Evolutionary conservation across 2,888 invertebrate genomes (phyloP), one percentile per base, ranked within the genome.

Genomic region (Eupithecia subfuscata): DNA sequence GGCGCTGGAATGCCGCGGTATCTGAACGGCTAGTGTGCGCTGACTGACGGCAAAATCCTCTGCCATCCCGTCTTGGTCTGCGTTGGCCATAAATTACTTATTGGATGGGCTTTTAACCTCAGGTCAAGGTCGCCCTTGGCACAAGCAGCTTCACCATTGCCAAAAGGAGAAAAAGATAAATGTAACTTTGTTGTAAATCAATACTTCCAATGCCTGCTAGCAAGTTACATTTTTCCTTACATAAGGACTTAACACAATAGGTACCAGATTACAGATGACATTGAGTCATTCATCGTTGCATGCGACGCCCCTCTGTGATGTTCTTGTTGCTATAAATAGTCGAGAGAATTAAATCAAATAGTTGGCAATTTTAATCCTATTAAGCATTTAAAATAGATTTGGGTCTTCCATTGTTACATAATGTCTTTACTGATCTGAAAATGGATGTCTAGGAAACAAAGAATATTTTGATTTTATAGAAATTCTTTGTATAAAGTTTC

Each of bases 221-320:
- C 30, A 30, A 63, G 63, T 63, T 34, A 30, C 8, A 18, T 64
- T 56, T n/a, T 56, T 56, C 18, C n/a, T 48, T n/a, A 22, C 18
- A n/a, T n/a, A 52, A n/a, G n/a, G 52, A 56, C 22, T 56, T 11
- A 22, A 64, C 34, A 64, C 9, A 18, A 18, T 34, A 64, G 8
- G 52, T 56, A 56, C n/a, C 11, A 56, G 52, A 11, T 56, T 14
- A 40, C 14, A 56, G 37, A 37, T 72, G 18, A 16, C 56, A 56
- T 73, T 68, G 67, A 60, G 34, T 60, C 60, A 22, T 56, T 64
- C 43, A 60, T 5, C 18, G 34, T 43, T n/a, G 18, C 30, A 37
- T n/a, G 22, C 65, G 68, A 70, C 74, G 74, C 74, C 74, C 74
- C 74, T 71, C 67, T 9, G 67, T 40, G 43, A 18, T n/a, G 25